Evolutionary conservation across 2,113 vertebrate species (phyloP), one percentile per base, ranked within the genome.

Genomic region (Zeus faber): DNA sequence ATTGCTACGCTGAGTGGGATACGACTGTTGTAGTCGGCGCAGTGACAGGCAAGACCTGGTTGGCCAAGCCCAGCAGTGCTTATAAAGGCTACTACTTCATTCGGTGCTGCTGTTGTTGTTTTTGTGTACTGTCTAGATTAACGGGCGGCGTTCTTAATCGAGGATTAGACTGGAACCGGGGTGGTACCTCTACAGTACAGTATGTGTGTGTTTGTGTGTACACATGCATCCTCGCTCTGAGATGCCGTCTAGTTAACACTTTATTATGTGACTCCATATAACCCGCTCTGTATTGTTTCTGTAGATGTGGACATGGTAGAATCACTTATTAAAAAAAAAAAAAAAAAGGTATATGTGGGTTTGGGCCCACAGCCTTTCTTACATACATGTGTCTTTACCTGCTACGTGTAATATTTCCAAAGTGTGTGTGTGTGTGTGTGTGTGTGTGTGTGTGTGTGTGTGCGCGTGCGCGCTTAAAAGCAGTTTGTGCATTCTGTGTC

Each of bases 61-160:
- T 80, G 77, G 72, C 58, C 22, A 55, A 76, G 64, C 53, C 24
- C 67, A 62, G 70, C 67, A 23, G 53, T 58, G 54, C 40, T 27
- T 46, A 39, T 22, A 4, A 13, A 39, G 40, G 47, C 55, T n/a
- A n/a, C n/a, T n/a, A n/a, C n/a, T 47, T n/a, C 26, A 47, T 49
- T 62, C 62, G 52, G 35, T 76, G 64, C 58, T 75, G 52, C 40
- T 76, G 64, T 61, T 75, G n/a, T 62, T 50, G 4, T 8, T 2
- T 20, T 43, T 20, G 18, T 43, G n/a, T n/a, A n/a, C n/a, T 45
- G 51, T 68, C 43, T 20, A 29, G 44, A 69, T 62, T 41, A 56
- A 67, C 57, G 26, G 33, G 11, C 13, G 33, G n/a, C n/a, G n/a
- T n/a, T n/a, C n/a, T n/a, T n/a, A n/a, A n/a, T n/a, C n/a, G 2